Base-by-base conservation (phyloP, 2,113 vertebrate genomes). In the Nesogale talazaci region DNA sequence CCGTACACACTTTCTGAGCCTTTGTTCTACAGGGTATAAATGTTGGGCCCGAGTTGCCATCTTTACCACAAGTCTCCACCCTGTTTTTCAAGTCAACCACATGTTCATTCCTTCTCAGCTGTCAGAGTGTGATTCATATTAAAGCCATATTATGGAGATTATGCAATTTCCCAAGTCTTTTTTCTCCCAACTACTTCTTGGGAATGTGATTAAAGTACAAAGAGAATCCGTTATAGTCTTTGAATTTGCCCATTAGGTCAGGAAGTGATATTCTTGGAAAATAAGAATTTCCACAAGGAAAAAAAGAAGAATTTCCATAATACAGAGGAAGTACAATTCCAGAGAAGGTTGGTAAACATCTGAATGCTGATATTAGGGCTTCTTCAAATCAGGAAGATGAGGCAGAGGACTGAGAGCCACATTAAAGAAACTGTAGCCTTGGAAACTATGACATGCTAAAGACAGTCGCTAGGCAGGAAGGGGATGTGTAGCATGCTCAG, bases 371-470 rank as follows among this genome's bases (percentile, higher is more conserved):
- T 36, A 72, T 86, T 80, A 90, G 83, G 17, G 36, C n/a, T 95
- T 95, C 94, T 79, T 29, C 36, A 34, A 83, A 57, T 77, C 78
- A 93, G 70, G 85, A 85, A 67, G 80, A 86, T 38, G 61, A 85
- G 80, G 61, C 83, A n/a, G 78, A 65, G 75, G 78, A 63, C 27
- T 52, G 69, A 42, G 77, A 88, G 57, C 34, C 57, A n/a, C 34
- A 25, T 78, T 38, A 70, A 89, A 88, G 79, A 81, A 89, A 17
- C 23, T 27, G 65, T 93, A 56, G 65, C 86, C 76, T 88, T 93
- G 86, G 90, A 84, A 95, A 93, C 86, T 4, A 59, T 40, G 79
- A 57, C 2, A 1, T 52, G 59, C 25, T 12, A 52, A 74, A 75
- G 82, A n/a, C 1, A 61, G 40, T 40, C 46, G 3, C 23, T 22